These are phyloP conservation scores for Pinctada fucata DNA, from an alignment of 2,888 invertebrate genomes.

Conservation along the genomic window DNA sequence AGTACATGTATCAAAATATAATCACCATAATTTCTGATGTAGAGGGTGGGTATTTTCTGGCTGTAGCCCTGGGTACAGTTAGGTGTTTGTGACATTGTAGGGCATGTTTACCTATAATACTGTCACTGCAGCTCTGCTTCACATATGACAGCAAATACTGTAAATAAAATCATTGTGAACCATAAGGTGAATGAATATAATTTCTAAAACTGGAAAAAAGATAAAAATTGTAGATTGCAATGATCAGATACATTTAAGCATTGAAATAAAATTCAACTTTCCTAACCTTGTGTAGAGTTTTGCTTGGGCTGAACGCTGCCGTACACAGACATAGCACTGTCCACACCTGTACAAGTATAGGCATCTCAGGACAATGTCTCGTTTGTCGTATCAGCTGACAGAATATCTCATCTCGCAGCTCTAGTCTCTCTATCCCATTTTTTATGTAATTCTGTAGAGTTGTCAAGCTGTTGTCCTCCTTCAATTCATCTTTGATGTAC, in stretches of 20 bases:
- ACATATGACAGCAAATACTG: constrained; percentile 87
- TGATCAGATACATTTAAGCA: neutral
- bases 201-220: neutral
- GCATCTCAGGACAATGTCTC: constrained; percentile 91
- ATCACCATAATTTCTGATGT: constrained; percentile 94
- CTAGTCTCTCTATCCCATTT: constrained; percentile 92
- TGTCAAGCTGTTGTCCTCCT: constrained; percentile 79
- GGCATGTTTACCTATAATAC: constrained; percentile 86
- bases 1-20: constrained; percentile 53
- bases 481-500: constrained; percentile 92
- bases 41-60: constrained; percentile 90
- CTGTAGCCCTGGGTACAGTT: constrained; percentile 88
- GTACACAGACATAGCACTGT: constrained; percentile 91
- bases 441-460: constrained; percentile 64
- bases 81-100: constrained; percentile 97
- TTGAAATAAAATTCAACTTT: neutral
- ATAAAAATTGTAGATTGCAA: neutral
- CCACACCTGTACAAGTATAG: constrained; percentile 92
- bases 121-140: constrained; percentile 80
- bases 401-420: constrained; percentile 93
- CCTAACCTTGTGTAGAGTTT: constrained; percentile 84
- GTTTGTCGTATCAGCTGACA: constrained; percentile 76
- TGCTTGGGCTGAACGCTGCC: constrained; percentile 94
- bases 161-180: constrained; percentile 16
- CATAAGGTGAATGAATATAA: neutral